Base-by-base conservation (phyloP, 2,888 invertebrate genomes). In the Liopterus haemorrhoidalis region DNA sequence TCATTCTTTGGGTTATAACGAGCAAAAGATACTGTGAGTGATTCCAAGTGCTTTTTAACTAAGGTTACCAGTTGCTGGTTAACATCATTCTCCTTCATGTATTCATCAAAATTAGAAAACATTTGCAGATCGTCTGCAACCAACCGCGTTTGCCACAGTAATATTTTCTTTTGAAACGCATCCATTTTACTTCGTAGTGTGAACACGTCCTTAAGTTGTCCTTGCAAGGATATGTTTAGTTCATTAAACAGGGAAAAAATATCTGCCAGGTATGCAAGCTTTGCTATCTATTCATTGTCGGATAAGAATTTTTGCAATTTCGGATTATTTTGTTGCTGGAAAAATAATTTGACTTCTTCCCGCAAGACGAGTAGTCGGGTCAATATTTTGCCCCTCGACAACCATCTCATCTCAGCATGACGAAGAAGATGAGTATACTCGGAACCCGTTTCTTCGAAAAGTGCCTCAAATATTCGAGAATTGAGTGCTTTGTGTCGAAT, bases 341-440 rank as follows among this genome's bases (percentile, higher is more conserved):
- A 37, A 41, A 40, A 42, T 42, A 42, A 38, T 42, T 37, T 42
- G 21, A 42, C 37, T 42, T 42, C 42, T 40, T 42, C 22, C 12
- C 42, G 42, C 42, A 42, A 22, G 21, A 24, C 37, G 37, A 42
- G 48, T 9, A 45, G 16, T 45, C 46, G 25, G 20, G 32, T 46
- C 27, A 44, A 27, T 30, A 46, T 47, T 46, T 46, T 46, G 37
- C 46, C 47, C 44, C 46, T 40, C 32, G 48, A 49, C 37, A 49
- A 32, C 48, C 48, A 48, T 49, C 48, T 49, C 48, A 48, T 48
- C 48, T 46, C 35, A 47, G 30, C 36, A 48, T 48, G 46, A 31
- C 21, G 46, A 47, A 47, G 45, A 40, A 47, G 45, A 46, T 45
- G 45, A 18, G 14, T 28, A 45, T 48, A 25, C 27, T 48, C 30